These are phyloP conservation scores for Stenodema calcarata DNA, from an alignment of 2,888 invertebrate genomes.

Conservation along the genomic window DNA sequence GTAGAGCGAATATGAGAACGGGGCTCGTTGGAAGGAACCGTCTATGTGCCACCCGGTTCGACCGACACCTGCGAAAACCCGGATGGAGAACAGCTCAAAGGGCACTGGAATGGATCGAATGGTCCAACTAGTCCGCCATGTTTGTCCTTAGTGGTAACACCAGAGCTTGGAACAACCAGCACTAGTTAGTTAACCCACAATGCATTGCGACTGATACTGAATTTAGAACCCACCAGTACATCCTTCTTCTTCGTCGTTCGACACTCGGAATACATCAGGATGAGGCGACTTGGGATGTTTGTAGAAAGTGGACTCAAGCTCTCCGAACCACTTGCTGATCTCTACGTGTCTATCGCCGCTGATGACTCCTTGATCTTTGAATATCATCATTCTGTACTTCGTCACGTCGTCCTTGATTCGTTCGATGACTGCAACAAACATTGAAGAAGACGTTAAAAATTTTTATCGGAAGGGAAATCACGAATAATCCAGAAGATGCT, in stretches of 20 bases:
- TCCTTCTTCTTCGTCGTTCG: slow-evolving; percentile 59
- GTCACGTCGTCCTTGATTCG: slow-evolving; percentile 59
- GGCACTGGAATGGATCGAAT: too few relatives aligned
- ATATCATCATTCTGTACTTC: slow-evolving; percentile 57
- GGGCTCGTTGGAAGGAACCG: slow-evolving; percentile 59
- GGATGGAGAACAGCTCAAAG: too few relatives aligned
- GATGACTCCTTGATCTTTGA: slow-evolving; percentile 59
- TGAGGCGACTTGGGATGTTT: slow-evolving; percentile 59
- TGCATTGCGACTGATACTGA: too few relatives aligned
- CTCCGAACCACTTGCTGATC: slow-evolving; percentile 59
- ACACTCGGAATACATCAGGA: slow-evolving; percentile 59
- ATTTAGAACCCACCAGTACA: slow-evolving; percentile 59
- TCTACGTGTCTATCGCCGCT: slow-evolving; percentile 59
- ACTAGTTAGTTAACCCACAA: too few relatives aligned
- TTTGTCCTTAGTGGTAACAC: too few relatives aligned
- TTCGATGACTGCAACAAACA: slow-evolving; percentile 57
- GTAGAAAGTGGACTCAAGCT: slow-evolving; percentile 59
- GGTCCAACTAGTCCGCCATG: too few relatives aligned
- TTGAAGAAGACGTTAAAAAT: not conserved
- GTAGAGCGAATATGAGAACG: slow-evolving; percentile 59
- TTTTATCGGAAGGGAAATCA: too few relatives aligned
- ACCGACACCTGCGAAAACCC: slow-evolving; percentile 58
- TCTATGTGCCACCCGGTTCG: slow-evolving; percentile 60
- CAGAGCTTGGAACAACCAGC: too few relatives aligned
- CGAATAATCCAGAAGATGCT: too few relatives aligned